Conservation (phyloP, 2,113 vertebrate species). For the Pseudolaguvia tuberculata region DNA sequence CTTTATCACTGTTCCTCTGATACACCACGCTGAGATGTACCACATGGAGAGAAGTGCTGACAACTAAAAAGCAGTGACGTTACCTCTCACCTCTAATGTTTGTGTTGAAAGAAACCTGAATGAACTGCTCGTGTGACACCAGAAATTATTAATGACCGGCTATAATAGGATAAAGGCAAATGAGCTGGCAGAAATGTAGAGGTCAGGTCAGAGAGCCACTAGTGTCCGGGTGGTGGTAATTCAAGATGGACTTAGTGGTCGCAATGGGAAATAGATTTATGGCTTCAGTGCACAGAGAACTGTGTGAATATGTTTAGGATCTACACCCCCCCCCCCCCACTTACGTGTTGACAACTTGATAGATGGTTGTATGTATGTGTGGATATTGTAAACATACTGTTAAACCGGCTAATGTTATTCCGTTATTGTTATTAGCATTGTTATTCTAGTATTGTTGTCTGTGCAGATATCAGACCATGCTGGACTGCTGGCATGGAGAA, state of each 20-base stretch:
- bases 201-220: slow-evolving; percentile 26
- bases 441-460: slow-evolving; percentile 4
- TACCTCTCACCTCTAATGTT: slow-evolving; percentile 48
- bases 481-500: slow-evolving; percentile 86
- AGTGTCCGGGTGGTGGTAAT: slow-evolving; percentile 16
- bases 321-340: not conserved
- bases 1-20: slow-evolving; percentile 45
- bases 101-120: slow-evolving; percentile 45
- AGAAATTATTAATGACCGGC: slow-evolving; percentile 35
- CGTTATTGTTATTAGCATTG: not conserved
- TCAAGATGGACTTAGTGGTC: slow-evolving; percentile 16
- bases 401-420: not conserved
- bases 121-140: slow-evolving; percentile 24
- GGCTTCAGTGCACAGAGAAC: slow-evolving; percentile 4
- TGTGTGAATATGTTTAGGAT: slow-evolving; percentile 12
- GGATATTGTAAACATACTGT: not conserved
- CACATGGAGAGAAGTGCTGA: slow-evolving; percentile 57
- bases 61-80: slow-evolving; percentile 52
- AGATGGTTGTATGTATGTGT: slow-evolving; percentile 2
- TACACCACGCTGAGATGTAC: slow-evolving; percentile 46
- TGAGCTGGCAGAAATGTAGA: slow-evolving; percentile 28
- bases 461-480: slow-evolving; percentile 85
- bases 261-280: slow-evolving; percentile 25
- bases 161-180: slow-evolving; percentile 32
- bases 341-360: slow-evolving; percentile 20